Evolutionary conservation across 2,113 vertebrate genomes (phyloP).

Genomic region (Anoplopoma fimbria): DNA sequence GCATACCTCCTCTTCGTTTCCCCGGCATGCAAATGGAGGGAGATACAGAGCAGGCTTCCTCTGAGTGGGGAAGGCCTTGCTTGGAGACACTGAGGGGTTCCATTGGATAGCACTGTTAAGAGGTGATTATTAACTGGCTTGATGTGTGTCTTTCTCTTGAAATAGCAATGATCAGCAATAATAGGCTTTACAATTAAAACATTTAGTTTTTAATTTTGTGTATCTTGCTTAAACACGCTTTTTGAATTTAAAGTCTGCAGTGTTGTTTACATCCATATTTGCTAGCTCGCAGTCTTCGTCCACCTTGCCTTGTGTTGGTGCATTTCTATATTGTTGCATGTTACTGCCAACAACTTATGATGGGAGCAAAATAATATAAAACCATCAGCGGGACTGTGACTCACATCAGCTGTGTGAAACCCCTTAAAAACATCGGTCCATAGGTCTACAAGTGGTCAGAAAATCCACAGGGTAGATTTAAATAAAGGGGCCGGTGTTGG

Average conservation of each 20-base stretch:
- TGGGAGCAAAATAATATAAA: neutral
- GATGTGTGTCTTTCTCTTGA: neutral
- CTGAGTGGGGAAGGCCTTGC: slow-evolving; percentile 38
- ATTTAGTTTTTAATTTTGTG: too few species aligned
- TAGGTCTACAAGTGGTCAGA: too few species aligned
- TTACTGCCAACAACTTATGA: neutral
- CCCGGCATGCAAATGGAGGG: slow-evolving; percentile 77
- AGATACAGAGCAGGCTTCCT: slow-evolving; percentile 57
- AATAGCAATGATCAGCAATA: neutral
- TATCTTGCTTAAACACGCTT: too few species aligned
- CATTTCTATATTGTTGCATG: neutral
- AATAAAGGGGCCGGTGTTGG: too few species aligned
- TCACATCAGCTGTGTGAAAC: neutral
- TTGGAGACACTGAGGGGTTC: neutral
- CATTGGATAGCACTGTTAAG: neutral
- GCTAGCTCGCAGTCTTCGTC: neutral
- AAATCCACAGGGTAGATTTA: neutral
- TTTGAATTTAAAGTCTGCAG: too few species aligned
- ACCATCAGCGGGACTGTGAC: neutral
- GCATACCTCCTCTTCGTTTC: slow-evolving; percentile 76
- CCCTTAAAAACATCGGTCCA: neutral
- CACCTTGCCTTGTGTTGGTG: neutral
- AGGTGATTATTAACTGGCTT: slow-evolving; percentile 14
- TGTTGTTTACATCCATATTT: neutral
- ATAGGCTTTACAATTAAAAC: too few species aligned